Base-by-base conservation (phyloP, 1,140 invertebrate species). In the Hypothenemus hampei region DNA sequence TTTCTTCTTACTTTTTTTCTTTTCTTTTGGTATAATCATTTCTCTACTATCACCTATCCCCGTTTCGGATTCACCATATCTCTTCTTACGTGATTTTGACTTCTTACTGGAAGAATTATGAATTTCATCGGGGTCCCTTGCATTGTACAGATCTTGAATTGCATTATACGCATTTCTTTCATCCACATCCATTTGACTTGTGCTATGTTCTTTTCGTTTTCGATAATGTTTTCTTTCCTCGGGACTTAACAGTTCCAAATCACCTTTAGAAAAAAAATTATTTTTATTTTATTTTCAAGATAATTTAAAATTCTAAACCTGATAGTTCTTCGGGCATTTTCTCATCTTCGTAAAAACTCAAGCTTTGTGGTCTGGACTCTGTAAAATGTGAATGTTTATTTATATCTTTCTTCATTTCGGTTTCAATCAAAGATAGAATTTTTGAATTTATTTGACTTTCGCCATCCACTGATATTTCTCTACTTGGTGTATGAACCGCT, bases 401-500 rank as follows among this genome's bases (percentile, higher is more conserved):
- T 7, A 61, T 59, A 44, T 70, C 68, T 31, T 64, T 77, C 52
- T 76, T 77, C 50, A 80, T 77, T 70, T 81, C 78, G 23, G 78
- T 76, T 62, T 79, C 78, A 39, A 80, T 77, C 59, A 79, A 74
- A 23, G 75, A 77, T 31, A 80, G 58, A 29, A 79, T 80, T 61
- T 76, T 78, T 61, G 75, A 74, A 60, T 79, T 79, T 35, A 79
- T 78, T 70, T 79, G 77, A 7, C 76, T 58, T 58, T 80, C 78
- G n/a, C 72, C 72, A 56, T 79, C 78, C 19, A 77, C 64, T 5
- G 77, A 79, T 29, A 78, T 73, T 40, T 74, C 69, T n/a, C 68
- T 55, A 37, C 67, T 69, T 11, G 67, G 67, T 7, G 63, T 57
- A 45, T 57, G 46, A 4, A 45, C 29, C 15, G 51, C 55, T 56